Evolutionary conservation across 2,113 vertebrate species (phyloP), one percentile per base, ranked within the genome.

Genomic region (Acrocephalus arundinaceus): DNA sequence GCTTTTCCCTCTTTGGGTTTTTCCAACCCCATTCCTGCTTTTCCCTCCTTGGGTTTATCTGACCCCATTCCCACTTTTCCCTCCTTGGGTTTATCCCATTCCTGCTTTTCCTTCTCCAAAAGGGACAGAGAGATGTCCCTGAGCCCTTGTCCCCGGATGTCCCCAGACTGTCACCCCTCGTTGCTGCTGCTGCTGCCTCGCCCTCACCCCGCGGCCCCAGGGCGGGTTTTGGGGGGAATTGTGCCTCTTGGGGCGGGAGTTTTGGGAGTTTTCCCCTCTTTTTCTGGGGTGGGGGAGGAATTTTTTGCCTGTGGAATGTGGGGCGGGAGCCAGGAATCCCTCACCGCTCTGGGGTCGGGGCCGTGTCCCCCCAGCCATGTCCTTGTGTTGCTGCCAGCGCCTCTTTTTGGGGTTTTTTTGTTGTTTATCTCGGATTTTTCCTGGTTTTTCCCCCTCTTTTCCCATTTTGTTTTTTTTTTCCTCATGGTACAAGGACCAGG

Each of bases 131-230:
- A 31, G n/a, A 57, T 52, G 51, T 80, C 51, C 77, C 62, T 16
- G 0, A n/a, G 28, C 33, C 5, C 12, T 6, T 11, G 51, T 66
- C 77, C 35, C 24, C 46, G 2, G 62, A 7, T 28, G 70, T 22
- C 80, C 95, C 39, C 96, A 99, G 99, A 99, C 83, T 98, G 99
- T 20, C 99, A 99, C 87, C 99, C 37, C 9, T 23, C 6, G 49
- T 9, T 5, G 48, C 68, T 62, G 70, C 66, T 62, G 49, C 71
- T 15, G 84, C 65, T 19, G 57, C 76, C 91, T 74, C 16, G 13
- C 39, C 41, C 72, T 57, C 6, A 4, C 54, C 84, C 52, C 57
- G 33, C 41, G 41, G 41, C 41, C 41, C 41, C 41, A 6, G 25
- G 33, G 43, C 10, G 23, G 13, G 1, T 7, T 23, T 45, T 46